These are phyloP conservation scores for Rhingia campestris DNA, from an alignment of 2,888 invertebrate genomes.

Conservation along the genomic window DNA sequence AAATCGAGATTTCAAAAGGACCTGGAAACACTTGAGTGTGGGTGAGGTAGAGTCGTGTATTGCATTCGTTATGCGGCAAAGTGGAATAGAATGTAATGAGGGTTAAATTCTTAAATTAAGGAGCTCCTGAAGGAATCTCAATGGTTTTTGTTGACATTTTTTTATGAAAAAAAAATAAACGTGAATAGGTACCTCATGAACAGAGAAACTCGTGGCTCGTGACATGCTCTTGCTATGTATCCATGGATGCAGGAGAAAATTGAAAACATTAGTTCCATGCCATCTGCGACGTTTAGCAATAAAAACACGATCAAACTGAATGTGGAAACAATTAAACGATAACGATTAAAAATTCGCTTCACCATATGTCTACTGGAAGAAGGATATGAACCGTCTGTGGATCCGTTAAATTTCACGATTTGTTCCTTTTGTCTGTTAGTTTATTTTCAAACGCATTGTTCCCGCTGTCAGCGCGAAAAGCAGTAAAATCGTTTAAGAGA, in stretches of 20 bases:
- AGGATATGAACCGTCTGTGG: conserved; percentile 5
- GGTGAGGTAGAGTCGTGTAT: conserved; percentile 44
- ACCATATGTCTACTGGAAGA: conserved; percentile 47
- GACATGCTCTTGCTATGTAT: neutral
- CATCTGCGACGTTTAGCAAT: conserved; percentile 59
- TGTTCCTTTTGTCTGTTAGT: neutral
- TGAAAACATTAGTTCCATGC: conserved; percentile 42
- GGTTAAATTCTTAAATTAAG: conserved; percentile 60
- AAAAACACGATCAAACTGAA: conserved; percentile 34
- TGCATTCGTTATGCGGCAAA: conserved; percentile 8
- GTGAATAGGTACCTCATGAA: neutral
- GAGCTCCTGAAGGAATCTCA: conserved; percentile 34
- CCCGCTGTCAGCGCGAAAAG: conserved; percentile 49
- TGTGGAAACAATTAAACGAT: conserved; percentile 59
- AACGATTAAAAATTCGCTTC: conserved; percentile 68
- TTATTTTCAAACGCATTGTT: conserved; percentile 22
- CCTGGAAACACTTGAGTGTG: conserved; percentile 65
- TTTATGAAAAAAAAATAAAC: conserved; percentile 3
- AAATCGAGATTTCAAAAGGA: conserved; percentile 51
- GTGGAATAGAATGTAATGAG: conserved; percentile 59
- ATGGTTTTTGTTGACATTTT: conserved; percentile 61
- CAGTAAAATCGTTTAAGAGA: conserved; percentile 54
- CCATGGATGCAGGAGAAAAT: neutral
- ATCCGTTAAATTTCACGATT: conserved; percentile 24
- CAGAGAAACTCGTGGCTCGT: conserved; percentile 17